Evolutionary conservation across 1,140 invertebrate species (phyloP).

Genomic region (Aphis craccivora): DNA sequence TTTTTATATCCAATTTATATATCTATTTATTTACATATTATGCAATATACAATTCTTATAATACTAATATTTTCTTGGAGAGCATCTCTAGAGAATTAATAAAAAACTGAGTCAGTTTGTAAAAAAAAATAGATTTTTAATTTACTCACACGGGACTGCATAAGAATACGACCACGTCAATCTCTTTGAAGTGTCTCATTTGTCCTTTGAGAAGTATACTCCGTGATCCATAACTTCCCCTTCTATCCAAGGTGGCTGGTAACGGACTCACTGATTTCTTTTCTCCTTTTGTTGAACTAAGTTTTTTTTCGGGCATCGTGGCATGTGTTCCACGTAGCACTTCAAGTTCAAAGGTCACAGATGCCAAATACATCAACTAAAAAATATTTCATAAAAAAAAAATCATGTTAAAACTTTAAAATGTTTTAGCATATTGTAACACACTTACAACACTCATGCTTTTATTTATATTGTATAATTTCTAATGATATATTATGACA

Average conservation of each 20-base stretch:
- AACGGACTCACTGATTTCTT: slow-evolving; percentile 59
- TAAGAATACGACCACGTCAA: slow-evolving; percentile 80
- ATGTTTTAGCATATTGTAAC: background rate
- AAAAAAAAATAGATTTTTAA: background rate
- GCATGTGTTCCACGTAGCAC: slow-evolving; percentile 67
- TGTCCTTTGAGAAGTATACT: slow-evolving; percentile 83
- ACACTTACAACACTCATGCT: background rate
- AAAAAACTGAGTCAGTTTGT: background rate
- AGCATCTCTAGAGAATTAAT: background rate
- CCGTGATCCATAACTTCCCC: slow-evolving; percentile 74
- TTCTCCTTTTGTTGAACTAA: slow-evolving; percentile 56
- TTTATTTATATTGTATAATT: too few relatives aligned
- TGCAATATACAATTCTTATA: background rate
- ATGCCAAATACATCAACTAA: slow-evolving; percentile 75
- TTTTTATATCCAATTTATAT: background rate
- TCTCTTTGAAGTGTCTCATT: slow-evolving; percentile 81
- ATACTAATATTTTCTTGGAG: background rate
- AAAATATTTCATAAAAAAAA: slow-evolving; percentile 56
- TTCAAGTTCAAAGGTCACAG: slow-evolving; percentile 80
- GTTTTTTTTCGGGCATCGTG: slow-evolving; percentile 60
- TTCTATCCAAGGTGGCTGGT: slow-evolving; percentile 64
- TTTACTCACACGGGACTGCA: slow-evolving; percentile 82
- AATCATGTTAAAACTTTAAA: background rate
- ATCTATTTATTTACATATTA: background rate
- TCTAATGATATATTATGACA: background rate